Evolutionary conservation across 1,140 invertebrate species (phyloP).

Genomic region (Coboldia fuscipes): DNA sequence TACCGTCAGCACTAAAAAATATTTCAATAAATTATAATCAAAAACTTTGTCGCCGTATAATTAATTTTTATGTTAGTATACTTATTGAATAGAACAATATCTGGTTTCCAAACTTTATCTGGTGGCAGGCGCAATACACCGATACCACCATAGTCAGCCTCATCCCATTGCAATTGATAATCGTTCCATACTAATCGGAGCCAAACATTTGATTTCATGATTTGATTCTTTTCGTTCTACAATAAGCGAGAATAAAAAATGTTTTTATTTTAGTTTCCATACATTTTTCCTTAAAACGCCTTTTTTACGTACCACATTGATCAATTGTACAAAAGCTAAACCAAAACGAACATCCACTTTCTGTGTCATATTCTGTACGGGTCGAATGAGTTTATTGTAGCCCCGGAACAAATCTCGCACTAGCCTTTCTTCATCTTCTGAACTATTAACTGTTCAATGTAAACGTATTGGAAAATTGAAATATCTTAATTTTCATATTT

Average conservation of each 20-base stretch:
- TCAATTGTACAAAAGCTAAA: slow-evolving; percentile 93
- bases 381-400: slow-evolving; percentile 97
- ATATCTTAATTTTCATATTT: background rate
- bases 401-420: slow-evolving; percentile 93
- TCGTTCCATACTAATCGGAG: slow-evolving; percentile 92
- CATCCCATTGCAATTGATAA: slow-evolving; percentile 95
- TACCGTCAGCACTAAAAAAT: slow-evolving; percentile 72
- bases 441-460: slow-evolving; percentile 14
- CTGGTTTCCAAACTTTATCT: slow-evolving; percentile 99
- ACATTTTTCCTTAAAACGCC: background rate
- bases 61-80: slow-evolving; percentile 26
- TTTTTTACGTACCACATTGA: slow-evolving; percentile 78
- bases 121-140: slow-evolving; percentile 84
- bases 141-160: slow-evolving; percentile 94
- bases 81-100: slow-evolving; percentile 99
- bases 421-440: slow-evolving; percentile 84
- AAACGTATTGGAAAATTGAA: background rate
- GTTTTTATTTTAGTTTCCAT: background rate
- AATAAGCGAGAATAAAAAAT: slow-evolving; percentile 16
- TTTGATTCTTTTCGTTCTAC: slow-evolving; percentile 97
- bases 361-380: slow-evolving; percentile 93
- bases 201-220: slow-evolving; percentile 99
- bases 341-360: slow-evolving; percentile 92
- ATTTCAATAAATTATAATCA: slow-evolving; percentile 3
- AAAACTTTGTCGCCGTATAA: background rate